Evolutionary conservation across 2,113 vertebrate genomes (phyloP), one percentile per base, ranked within the genome.

Genomic region (Stigmatopora argus): DNA sequence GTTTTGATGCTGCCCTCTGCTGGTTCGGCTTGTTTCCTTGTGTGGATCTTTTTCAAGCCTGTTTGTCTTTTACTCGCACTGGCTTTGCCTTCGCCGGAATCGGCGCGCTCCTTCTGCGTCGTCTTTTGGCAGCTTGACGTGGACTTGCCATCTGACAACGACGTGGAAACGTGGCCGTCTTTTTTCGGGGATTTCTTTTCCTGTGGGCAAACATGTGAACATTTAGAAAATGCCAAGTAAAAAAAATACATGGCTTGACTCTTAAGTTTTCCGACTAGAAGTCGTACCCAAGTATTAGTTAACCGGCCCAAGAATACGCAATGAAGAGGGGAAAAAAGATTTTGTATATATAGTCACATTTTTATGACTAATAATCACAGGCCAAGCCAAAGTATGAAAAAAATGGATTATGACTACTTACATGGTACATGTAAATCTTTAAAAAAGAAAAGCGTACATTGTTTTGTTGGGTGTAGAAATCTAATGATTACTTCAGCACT

Each of bases 1-100:
- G 62, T 52, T 34, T 73, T 64, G 70, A 56, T 85, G 78, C 71
- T 82, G 85, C 83, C 84, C 83, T 78, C 88, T 88, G 31, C 70
- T 85, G 87, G 70, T 45, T 26, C 10, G 4, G 3, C 69, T 56
- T 17, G 7, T 14, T 51, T 14, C 70, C 44, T 26, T 73, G 65
- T 65, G 64, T 35, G 13, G 10, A 26, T n/a, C 31, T 76, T 80
- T 55, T 35, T 81, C 34, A 59, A 19, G 1, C 5, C 3, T 6
- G 47, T 31, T 69, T 18, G 49, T 64, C 71, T 72, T 67, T 64
- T 77, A 26, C 45, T 62, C 53, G 14, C 51, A 38, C n/a, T 48
- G 4, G 8, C 10, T 31, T 77, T 64, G 45, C 31, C 65, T 72
- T 71, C 66, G 35, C 13, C 7, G 7, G 17, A 8, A 77, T 78